Conservation (phyloP, 2,113 vertebrate genomes). For the Nyctereutes procyonoides region DNA sequence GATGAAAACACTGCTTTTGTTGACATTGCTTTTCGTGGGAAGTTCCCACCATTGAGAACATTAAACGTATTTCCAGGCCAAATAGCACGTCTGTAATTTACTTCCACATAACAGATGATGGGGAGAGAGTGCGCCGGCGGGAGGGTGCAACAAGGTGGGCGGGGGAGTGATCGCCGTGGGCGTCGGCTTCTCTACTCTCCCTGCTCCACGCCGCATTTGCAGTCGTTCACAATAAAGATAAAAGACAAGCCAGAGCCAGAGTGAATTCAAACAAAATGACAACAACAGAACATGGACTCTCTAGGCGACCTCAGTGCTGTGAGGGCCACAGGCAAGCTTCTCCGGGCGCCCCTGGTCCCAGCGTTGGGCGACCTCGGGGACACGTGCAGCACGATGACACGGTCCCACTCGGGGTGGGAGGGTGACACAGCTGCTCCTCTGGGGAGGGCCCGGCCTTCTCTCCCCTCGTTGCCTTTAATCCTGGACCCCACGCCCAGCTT, state of each 20-base stretch:
- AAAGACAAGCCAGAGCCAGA: background rate
- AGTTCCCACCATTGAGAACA: background rate
- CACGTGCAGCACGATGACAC: fast-evolving
- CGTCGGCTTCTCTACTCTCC: fast-evolving
- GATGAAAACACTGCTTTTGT: background rate
- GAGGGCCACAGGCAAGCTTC: background rate
- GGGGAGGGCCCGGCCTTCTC: background rate
- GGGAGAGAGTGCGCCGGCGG: background rate
- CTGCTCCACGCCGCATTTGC: background rate
- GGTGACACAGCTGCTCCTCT: background rate
- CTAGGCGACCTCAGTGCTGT: background rate
- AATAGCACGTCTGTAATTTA: background rate
- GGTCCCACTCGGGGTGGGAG: background rate
- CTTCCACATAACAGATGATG: background rate
- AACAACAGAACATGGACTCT: background rate
- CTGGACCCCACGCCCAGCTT: background rate
- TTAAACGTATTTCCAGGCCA: background rate
- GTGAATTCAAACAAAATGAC: background rate
- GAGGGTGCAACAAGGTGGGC: background rate
- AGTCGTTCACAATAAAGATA: background rate
- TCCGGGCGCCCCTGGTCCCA: background rate
- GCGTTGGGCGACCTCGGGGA: fast-evolving
- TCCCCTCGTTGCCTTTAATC: background rate
- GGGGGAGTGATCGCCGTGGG: fast-evolving
- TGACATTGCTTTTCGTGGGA: background rate